These are phyloP conservation scores for Cathartes aura DNA, from an alignment of 2,113 vertebrate species.

Conservation along the genomic window DNA sequence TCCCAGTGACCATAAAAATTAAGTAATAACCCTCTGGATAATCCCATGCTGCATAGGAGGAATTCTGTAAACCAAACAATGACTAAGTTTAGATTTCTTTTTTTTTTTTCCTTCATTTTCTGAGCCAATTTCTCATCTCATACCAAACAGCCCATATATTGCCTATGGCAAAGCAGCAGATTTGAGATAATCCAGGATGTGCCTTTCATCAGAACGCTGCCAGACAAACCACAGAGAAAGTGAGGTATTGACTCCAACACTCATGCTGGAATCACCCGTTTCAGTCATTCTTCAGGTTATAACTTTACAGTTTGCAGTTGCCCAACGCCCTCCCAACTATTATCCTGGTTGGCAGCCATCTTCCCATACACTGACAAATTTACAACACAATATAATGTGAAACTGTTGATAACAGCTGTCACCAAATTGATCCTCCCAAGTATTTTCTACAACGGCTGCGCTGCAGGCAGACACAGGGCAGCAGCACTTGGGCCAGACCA, in stretches of 20 bases:
- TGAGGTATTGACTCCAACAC: rapidly evolving
- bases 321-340: background rate
- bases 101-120: no score
- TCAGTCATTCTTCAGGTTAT: background rate
- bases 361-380: background rate
- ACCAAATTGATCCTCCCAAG: background rate
- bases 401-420: background rate
- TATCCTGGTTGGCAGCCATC: background rate
- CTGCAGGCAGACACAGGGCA: background rate
- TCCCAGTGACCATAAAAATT: background rate
- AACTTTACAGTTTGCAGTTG: background rate
- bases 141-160: background rate
- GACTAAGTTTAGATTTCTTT: background rate
- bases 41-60: background rate
- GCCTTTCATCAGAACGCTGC: background rate
- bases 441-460: rapidly evolving
- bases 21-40: background rate
- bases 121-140: background rate
- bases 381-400: background rate
- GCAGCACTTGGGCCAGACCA: background rate
- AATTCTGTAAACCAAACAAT: background rate
- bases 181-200: background rate
- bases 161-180: background rate
- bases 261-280: rapidly evolving
- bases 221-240: background rate